Evolutionary conservation across 1,140 invertebrate genomes (phyloP), one percentile per base, ranked within the genome.

Genomic region (Rhagoletis pomonella): DNA sequence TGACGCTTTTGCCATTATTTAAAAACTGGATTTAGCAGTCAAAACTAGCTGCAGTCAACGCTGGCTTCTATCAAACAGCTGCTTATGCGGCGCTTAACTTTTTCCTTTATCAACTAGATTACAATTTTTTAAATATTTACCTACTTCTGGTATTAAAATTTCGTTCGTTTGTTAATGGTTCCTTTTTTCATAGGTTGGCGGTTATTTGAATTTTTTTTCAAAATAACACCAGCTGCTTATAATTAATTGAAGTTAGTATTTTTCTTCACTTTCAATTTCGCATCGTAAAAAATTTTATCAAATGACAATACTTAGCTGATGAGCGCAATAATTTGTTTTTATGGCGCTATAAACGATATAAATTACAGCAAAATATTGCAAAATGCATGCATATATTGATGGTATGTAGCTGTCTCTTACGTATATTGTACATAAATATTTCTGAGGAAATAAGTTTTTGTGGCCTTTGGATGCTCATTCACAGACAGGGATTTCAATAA

Each of bases 201-300:
- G 12, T 73, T 47, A 73, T 14, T n/a, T 73, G 42, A 10, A 73
- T 73, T 73, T 73, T 42, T 14, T 73, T 29, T 39, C 44, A 73
- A 73, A 73, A 73, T 42, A 73, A 47, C 44, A 73, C 67, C 12
- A 5, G n/a, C 50, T 55, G 50, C 50, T 55, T 3, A 55, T 55
- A 3, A 73, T 73, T 73, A 73, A 47, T 73, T 73, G 67, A 1
- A 42, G 10, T 73, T 47, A 10, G 39, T 62, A 14, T 14, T 47
- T 73, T 3, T 73, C 44, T 47, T 73, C 39, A 47, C 4, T 62
- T 73, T 17, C 42, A 73, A 73, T 73, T 73, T 73, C 67, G 39
- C 5, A 47, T 73, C 10, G 44, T 29, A 29, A 29, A 29, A 39
- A 44, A 73, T 73, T 73, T 73, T 73, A 44, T 39, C 17, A 73